Base-by-base conservation (phyloP, 2,113 vertebrate species). In the Brevimyrus niger region DNA sequence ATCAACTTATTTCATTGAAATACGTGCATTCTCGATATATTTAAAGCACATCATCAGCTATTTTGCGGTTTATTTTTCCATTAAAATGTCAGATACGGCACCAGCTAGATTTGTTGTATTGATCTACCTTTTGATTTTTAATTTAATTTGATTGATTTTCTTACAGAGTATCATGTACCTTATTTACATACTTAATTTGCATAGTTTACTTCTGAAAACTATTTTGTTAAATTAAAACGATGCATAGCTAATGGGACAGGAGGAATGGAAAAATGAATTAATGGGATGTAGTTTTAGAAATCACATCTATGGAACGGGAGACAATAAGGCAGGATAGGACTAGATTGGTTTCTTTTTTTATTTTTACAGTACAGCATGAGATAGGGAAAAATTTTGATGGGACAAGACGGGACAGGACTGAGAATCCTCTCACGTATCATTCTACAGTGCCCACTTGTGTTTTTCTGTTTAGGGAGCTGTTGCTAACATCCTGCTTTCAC, bases 361-460 rank as follows among this genome's bases (percentile, higher is more conserved):
- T 23, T 23, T 47, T 84, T n/a, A 35, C 50, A 55, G 50, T 51
- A 87, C 38, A n/a, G 47, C 50, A 87, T 31, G 5, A 48, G 48
- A 27, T 17, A 53, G 48, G 27, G 46, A 86, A 86, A 85, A 19
- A 11, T 80, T 86, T 17, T 48, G 47, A 86, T 47, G 21, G 21
- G 31, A 87, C 85, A 87, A 87, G 85, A 53, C 9, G 15, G 85
- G 15, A 87, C 85, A 53, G 50, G 85, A 87, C 50, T 6, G n/a
- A 23, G 31, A 51, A 35, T 87, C 85, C 84, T 86, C 84, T 86
- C 84, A 15, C 0, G 23, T 87, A 53, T 53, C 85, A 10, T 50
- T 50, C 44, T 53, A 4, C 15, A 50, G 55, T 91, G 91, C 86
- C 91, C 89, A 89, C 88, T 91, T 89, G 48, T 90, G 69, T 90